phyloP scores from a whole-genome alignment of 2,888 invertebrate species.

The Argyresthia goedartella region DNA sequence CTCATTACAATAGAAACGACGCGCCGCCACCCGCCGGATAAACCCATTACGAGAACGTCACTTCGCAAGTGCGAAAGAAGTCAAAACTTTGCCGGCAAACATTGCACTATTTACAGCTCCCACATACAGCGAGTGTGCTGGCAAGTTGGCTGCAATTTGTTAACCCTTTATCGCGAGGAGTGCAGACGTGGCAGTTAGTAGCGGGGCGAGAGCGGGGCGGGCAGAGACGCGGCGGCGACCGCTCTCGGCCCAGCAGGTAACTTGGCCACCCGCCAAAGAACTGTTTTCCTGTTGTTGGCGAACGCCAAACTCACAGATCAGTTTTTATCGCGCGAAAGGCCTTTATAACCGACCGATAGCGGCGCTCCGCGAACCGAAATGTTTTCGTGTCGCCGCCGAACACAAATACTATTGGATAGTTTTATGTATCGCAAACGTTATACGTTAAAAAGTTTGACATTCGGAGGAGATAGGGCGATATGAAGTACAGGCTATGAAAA shows the following conservation, averaged over 20 bases:
- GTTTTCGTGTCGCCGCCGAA: conserved; percentile 57
- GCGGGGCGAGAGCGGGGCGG: conserved; percentile 21
- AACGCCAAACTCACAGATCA: conserved; percentile 64
- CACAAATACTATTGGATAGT: conserved; percentile 64
- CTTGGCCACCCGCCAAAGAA: conserved; percentile 61
- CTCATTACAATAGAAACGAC: conserved; percentile 29
- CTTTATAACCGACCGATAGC: conserved; percentile 66
- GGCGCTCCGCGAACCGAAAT: conserved; percentile 46
- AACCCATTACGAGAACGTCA: conserved; percentile 55
- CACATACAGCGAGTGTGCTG: conserved; percentile 56
- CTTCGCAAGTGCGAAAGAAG: conserved; percentile 51
- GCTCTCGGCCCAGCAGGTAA: conserved; percentile 40
- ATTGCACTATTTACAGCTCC: conserved; percentile 58
- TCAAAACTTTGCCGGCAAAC: conserved; percentile 57
- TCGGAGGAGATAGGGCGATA: conserved; percentile 13
- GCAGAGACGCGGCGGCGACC: conserved; percentile 18
- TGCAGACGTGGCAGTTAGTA: conserved; percentile 17
- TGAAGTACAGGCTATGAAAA: neutral
- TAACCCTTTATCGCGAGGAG: conserved; percentile 55
- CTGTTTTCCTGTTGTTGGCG: conserved; percentile 66
- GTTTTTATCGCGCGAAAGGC: conserved; percentile 70
- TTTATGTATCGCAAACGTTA: conserved; percentile 69
- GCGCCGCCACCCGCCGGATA: conserved; percentile 19
- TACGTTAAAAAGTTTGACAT: conserved; percentile 62
- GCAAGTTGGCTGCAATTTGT: conserved; percentile 62